Evolutionary conservation across 1,140 invertebrate species (phyloP).

Genomic region (Globodera rostochiensis): DNA sequence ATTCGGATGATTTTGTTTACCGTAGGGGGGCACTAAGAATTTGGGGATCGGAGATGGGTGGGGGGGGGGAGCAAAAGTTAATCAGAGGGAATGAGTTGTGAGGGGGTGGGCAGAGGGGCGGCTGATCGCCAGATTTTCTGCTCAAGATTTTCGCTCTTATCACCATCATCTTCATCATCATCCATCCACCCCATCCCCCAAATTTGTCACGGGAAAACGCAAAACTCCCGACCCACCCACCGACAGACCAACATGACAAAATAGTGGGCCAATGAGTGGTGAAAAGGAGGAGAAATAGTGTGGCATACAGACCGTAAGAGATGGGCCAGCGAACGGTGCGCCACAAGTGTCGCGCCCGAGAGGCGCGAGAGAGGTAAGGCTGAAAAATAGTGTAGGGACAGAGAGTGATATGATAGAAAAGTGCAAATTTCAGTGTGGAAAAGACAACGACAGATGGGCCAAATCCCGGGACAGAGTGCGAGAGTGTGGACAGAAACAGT

Average conservation of each 20-base stretch:
- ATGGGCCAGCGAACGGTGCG: neutral
- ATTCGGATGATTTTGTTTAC: neutral
- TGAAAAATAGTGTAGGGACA: neutral
- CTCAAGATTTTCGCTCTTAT: constrained; percentile 3
- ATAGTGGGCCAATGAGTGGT: neutral
- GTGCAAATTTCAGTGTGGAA: neutral
- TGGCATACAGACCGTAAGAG: neutral
- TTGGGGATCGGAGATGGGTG: neutral
- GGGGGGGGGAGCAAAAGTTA: constrained; percentile 19
- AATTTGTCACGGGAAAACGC: constrained; percentile 4
- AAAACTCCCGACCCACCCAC: neutral
- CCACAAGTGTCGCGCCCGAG: neutral
- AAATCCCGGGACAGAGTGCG: neutral
- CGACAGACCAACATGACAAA: neutral
- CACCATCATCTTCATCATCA: constrained; percentile 4
- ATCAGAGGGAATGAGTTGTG: neutral
- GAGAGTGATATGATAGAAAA: neutral
- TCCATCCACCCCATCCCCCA: neutral
- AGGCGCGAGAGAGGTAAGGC: neutral
- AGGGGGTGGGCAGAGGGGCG: too few species aligned
- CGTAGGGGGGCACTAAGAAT: constrained; percentile 8
- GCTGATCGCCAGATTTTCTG: constrained; percentile 1
- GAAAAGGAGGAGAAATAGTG: neutral
- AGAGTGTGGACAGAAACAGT: neutral
- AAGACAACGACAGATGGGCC: neutral